These are phyloP conservation scores for Andinoacara biseriatus DNA, from an alignment of 2,113 vertebrate species.

Conservation along the genomic window DNA sequence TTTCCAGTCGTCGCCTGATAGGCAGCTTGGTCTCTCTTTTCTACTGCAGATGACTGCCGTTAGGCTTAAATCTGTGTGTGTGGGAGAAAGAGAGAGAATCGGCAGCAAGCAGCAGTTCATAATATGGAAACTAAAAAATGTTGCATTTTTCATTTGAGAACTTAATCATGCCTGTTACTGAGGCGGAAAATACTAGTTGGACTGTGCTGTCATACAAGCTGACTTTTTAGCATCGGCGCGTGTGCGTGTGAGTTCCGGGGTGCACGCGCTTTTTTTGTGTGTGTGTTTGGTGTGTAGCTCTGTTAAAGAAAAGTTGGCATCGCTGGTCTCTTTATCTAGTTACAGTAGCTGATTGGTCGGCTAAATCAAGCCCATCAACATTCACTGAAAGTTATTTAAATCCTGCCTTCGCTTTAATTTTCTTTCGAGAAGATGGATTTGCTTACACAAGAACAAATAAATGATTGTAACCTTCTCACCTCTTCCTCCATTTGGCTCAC, in stretches of 20 bases:
- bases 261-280: too few relatives aligned
- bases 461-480: slow-evolving; percentile 10
- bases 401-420: slow-evolving; percentile 42
- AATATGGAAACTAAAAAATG: slow-evolving; percentile 17
- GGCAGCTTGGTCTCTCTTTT: slow-evolving; percentile 34
- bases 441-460: slow-evolving; percentile 33
- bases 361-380: slow-evolving; percentile 45
- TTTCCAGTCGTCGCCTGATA: slow-evolving; percentile 55
- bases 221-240: background rate
- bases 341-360: slow-evolving; percentile 13
- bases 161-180: slow-evolving; percentile 5
- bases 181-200: slow-evolving; percentile 15
- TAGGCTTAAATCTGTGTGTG: slow-evolving; percentile 25
- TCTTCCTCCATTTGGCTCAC: background rate
- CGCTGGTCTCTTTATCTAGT: slow-evolving; percentile 14
- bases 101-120: background rate
- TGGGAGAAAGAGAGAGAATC: background rate
- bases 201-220: slow-evolving; percentile 7
- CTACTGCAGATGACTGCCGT: slow-evolving; percentile 32
- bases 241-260: background rate
- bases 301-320: background rate
- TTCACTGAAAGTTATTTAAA: slow-evolving; percentile 61
- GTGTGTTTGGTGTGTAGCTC: background rate
- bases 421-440: slow-evolving; percentile 28
- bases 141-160: slow-evolving; percentile 21